A percentile compares a stretch with the other conserved stretches of the same genome.
Conservation (phyloP, 2,888 invertebrate genomes). For the Cantharis lateralis region DNA sequence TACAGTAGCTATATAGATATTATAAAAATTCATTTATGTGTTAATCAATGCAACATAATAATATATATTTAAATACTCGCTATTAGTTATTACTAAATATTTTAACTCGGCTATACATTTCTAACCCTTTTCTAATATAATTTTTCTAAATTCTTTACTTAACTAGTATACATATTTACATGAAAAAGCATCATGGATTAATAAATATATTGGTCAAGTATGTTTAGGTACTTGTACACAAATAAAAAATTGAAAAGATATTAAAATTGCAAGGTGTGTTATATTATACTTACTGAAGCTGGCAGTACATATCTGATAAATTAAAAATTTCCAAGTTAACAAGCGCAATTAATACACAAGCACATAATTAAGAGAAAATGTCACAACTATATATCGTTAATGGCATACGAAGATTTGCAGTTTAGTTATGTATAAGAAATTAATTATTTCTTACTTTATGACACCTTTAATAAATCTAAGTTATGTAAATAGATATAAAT, state of each 20-base stretch:
- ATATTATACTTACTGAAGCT: not conserved
- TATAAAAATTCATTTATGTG: too few relatives aligned
- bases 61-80: too few relatives aligned
- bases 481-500: constrained; percentile 27
- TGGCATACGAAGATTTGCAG: constrained; percentile 16
- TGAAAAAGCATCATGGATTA: constrained; percentile 4
- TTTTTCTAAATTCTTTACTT: too few relatives aligned
- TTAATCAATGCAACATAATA: too few relatives aligned
- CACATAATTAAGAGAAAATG: constrained; percentile 24
- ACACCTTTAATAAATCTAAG: constrained; percentile 21
- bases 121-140: not conserved
- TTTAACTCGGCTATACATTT: not conserved
- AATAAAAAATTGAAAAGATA: constrained; percentile 2
- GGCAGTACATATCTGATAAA: constrained; percentile 12
- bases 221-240: constrained; percentile 10
- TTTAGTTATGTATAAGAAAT: constrained; percentile 17
- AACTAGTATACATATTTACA: too few relatives aligned
- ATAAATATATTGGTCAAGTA: constrained; percentile 18
- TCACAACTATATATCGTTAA: constrained; percentile 16
- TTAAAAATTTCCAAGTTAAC: constrained; percentile 12
- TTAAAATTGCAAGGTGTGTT: constrained; percentile 7
- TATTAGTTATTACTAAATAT: too few relatives aligned
- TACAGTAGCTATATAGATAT: too few relatives aligned
- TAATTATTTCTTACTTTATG: constrained; percentile 15
- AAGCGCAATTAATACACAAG: constrained; percentile 20